Evolutionary conservation across 2,113 vertebrate genomes (phyloP).

Genomic region (Poeciliopsis retropinna): DNA sequence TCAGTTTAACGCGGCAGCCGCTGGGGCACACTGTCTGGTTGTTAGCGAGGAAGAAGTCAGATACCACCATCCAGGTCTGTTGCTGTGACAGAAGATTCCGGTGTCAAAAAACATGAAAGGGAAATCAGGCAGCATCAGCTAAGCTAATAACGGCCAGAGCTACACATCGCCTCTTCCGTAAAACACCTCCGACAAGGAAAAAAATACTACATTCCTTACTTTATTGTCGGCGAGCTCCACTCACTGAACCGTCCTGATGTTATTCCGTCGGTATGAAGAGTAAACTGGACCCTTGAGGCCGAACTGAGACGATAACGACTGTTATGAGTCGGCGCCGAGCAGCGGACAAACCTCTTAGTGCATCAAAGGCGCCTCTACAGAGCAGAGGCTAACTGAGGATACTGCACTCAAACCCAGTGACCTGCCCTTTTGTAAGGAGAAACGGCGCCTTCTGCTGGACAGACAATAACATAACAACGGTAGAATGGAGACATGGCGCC

Average conservation of each 20-base stretch:
- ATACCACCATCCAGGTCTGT: neutral
- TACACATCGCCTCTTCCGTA: slow-evolving; percentile 26
- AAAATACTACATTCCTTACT: slow-evolving; percentile 3
- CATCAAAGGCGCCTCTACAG: slow-evolving; percentile 63
- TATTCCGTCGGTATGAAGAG: slow-evolving; percentile 26
- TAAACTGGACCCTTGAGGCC: slow-evolving; percentile 23
- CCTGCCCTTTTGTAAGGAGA: neutral
- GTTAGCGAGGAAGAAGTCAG: neutral
- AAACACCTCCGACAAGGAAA: slow-evolving; percentile 6
- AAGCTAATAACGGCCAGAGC: slow-evolving; percentile 48
- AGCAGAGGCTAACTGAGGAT: slow-evolving; percentile 66
- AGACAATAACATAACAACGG: neutral
- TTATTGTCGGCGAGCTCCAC: slow-evolving; percentile 1
- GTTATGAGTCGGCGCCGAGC: slow-evolving; percentile 32
- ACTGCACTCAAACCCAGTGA: slow-evolving; percentile 39
- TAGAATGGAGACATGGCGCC: slow-evolving; percentile 9
- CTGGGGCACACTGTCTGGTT: neutral
- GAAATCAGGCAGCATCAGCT: slow-evolving; percentile 33
- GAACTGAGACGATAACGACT: slow-evolving; percentile 36
- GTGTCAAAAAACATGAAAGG: neutral
- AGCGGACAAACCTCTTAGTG: slow-evolving; percentile 57
- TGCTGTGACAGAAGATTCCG: neutral
- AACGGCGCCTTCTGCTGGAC: slow-evolving; percentile 52
- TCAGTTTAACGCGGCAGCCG: neutral
- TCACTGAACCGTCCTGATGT: neutral